Base-by-base conservation (phyloP, 2,797 vertebrate genomes). In the Pitangus sulphuratus region DNA sequence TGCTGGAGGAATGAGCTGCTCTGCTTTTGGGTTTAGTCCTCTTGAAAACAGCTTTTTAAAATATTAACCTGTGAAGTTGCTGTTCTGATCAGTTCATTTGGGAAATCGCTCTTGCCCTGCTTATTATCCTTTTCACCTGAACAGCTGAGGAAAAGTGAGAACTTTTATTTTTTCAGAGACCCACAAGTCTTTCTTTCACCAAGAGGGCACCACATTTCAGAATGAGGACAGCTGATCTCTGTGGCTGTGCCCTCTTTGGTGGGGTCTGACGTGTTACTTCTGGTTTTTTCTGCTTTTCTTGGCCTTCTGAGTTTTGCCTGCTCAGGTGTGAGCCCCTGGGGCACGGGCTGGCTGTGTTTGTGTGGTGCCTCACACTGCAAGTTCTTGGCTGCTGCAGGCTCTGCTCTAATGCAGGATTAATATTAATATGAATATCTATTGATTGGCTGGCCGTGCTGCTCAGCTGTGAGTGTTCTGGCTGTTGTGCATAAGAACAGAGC, bases 391-490 rank as follows among this genome's bases (percentile, higher is more conserved):
- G 93, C 93, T 86, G 72, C 64, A 54, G 61, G 74, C 61, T 5
- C n/a, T 11, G 3, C 81, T 50, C 2, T 45, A 48, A 22, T 13
- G 21, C 31, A 58, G 15, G 77, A 40, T 78, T 45, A 26, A 65
- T 71, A 65, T 62, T 51, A 86, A 95, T 89, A 90, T 92, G 89
- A 87, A 95, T 90, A 57, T 1, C 0, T 60, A 72, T 87, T 48
- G 96, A 89, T 80, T 61, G 88, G 24, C 80, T 75, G 78, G 40
- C 85, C 64, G 18, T 39, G 64, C 94, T 53, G 1, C 14, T 92
- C 40, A 6, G 5, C 91, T 31, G 20, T 0, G 21, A 64, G 62
- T 14, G 2, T 50, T 90, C 35, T 8, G 2, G 30, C 62, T 57
- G 2, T 64, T 51, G 77, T 83, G 79, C 61, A 3, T 3, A 16